Conservation (phyloP, 2,797 vertebrate species). For the Macroramphosus scolopax region DNA sequence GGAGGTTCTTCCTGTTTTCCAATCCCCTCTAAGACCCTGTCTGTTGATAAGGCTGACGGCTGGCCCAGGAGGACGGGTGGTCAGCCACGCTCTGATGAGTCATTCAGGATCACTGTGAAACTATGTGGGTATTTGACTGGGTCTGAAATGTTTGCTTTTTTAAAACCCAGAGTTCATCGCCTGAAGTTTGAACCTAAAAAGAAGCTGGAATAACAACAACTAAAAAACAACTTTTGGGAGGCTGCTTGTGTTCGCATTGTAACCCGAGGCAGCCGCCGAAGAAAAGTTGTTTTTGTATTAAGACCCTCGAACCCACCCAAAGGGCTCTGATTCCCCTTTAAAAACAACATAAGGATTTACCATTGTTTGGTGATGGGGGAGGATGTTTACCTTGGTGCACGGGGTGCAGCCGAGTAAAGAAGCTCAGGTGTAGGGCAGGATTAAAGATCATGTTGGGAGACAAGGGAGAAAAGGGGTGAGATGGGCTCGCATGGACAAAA, state of each 20-base stretch:
- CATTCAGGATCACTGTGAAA: conserved; percentile 54
- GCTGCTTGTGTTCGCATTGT: no score
- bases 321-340: not conserved
- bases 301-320: no score
- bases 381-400: conserved; percentile 51
- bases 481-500: conserved; percentile 61
- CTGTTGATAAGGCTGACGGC: conserved; percentile 65
- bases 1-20: conserved; percentile 75
- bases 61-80: conserved; percentile 32
- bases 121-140: no score
- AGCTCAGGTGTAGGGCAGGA: conserved; percentile 70
- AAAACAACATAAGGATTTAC: conserved; percentile 35
- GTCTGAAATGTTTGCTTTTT: conserved; percentile 18
- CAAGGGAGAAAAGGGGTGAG: conserved; percentile 23
- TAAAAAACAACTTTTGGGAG: no score
- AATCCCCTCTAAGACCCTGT: conserved; percentile 69
- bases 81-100: conserved; percentile 53
- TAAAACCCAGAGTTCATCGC: no score
- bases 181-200: no score
- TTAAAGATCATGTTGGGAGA: conserved; percentile 62
- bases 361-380: conserved; percentile 33
- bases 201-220: no score
- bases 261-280: no score
- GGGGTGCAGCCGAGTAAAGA: conserved; percentile 50
- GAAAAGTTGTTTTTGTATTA: no score